These are phyloP conservation scores for Xestoiulus laeticollis DNA, from an alignment of 2,888 invertebrate species.

Conservation along the genomic window DNA sequence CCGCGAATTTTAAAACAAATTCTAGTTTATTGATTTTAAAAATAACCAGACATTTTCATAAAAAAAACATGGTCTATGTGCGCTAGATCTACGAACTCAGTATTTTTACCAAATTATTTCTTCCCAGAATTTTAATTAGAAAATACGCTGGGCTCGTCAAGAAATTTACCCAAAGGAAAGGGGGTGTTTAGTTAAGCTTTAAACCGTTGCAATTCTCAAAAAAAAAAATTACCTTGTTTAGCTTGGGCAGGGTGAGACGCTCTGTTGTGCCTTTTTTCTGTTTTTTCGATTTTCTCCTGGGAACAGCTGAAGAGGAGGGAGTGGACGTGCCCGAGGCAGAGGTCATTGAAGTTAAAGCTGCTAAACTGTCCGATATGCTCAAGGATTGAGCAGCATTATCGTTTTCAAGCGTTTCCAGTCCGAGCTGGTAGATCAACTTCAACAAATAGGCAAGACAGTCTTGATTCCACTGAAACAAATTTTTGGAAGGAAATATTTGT, in stretches of 20 bases:
- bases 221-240: conserved; percentile 49
- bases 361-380: conserved; percentile 30
- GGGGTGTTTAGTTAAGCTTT: no score
- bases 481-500: no score
- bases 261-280: conserved; percentile 40
- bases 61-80: no score
- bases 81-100: no score
- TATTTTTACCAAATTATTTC: no score
- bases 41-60: no score
- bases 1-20: no score
- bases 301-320: background rate
- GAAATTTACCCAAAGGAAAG: no score
- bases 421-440: conserved; percentile 85
- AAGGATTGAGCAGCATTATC: background rate
- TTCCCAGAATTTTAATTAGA: no score
- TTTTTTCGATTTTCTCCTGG: conserved; percentile 47
- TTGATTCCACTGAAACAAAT: conserved; percentile 86
- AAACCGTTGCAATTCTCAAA: no score
- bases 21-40: no score
- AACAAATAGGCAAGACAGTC: conserved; percentile 89
- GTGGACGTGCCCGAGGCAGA: background rate
- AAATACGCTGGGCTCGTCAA: no score
- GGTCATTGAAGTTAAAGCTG: conserved; percentile 39
- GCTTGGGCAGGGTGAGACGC: conserved; percentile 45
- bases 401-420: conserved; percentile 68